Evolutionary conservation across 2,888 invertebrate genomes (phyloP).

Genomic region (Cremastinae sp.): DNA sequence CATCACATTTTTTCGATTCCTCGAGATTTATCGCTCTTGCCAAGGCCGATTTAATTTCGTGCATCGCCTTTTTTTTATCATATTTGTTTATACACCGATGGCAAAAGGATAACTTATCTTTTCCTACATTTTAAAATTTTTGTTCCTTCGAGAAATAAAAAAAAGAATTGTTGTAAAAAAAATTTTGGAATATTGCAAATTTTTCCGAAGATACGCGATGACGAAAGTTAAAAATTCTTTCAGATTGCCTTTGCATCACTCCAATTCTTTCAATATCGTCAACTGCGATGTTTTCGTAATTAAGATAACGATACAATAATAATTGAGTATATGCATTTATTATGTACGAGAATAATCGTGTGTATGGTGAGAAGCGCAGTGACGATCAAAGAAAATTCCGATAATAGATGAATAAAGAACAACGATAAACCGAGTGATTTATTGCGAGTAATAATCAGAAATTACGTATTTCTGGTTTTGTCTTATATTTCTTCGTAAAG

Average conservation of each 20-base stretch:
- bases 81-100: not conserved
- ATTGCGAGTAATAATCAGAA: conserved; percentile 3
- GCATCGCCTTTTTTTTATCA: not conserved
- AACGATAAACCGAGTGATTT: conserved; percentile 9
- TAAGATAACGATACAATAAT: conserved; percentile 29
- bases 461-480: conserved; percentile 4
- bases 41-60: not conserved
- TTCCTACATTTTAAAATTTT: too few relatives aligned
- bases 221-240: not conserved
- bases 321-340: not conserved
- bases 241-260: conserved; percentile 6
- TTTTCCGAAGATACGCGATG: not conserved
- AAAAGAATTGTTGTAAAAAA: not conserved
- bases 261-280: conserved; percentile 18
- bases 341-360: too few relatives aligned
- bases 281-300: conserved; percentile 36
- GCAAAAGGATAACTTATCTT: not conserved
- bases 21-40: not conserved
- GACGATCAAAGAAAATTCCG: not conserved
- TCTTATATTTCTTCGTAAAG: too few relatives aligned
- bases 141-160: too few relatives aligned
- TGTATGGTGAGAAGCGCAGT: conserved; percentile 8
- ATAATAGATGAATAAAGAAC: conserved; percentile 7
- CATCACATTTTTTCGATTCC: conserved; percentile 4
- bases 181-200: not conserved